Evolutionary conservation across 92 coral and sea anemone species (phyloP).

Genomic region (Isaurus tuberculatus): DNA sequence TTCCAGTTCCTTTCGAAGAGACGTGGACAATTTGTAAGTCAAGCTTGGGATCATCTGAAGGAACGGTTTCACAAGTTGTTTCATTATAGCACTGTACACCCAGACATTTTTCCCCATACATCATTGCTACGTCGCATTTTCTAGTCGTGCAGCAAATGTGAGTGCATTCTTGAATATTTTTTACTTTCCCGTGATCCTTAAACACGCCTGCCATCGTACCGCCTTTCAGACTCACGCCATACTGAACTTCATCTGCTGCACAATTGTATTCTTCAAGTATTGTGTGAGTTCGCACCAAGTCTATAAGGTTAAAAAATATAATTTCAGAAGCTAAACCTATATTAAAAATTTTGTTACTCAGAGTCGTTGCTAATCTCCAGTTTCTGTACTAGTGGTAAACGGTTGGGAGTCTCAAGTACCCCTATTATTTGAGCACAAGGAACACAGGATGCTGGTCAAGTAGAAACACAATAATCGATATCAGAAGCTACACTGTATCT

Average conservation of each 20-base stretch:
- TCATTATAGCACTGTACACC: slow-evolving; percentile 89
- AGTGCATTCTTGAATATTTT: slow-evolving; percentile 95
- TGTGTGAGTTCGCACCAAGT: slow-evolving; percentile 62
- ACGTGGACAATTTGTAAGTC: slow-evolving; percentile 93
- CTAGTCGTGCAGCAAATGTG: slow-evolving; percentile 90
- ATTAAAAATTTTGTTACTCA: not conserved
- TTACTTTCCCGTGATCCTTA: slow-evolving; percentile 79
- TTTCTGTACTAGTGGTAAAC: no score
- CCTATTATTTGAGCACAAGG: no score
- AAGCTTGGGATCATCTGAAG: slow-evolving; percentile 81
- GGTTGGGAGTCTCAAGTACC: no score
- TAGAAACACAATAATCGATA: no score
- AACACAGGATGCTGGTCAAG: no score
- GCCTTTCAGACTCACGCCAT: slow-evolving; percentile 85
- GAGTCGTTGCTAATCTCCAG: not conserved
- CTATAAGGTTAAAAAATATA: slow-evolving; percentile 22
- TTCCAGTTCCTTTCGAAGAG: slow-evolving; percentile 78
- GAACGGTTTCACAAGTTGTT: slow-evolving; percentile 92
- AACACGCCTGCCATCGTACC: slow-evolving; percentile 91
- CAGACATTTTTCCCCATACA: slow-evolving; percentile 87
- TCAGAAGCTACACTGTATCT: no score
- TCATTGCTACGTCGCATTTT: slow-evolving; percentile 97
- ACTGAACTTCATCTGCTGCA: slow-evolving; percentile 89
- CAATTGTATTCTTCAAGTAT: slow-evolving; percentile 96
- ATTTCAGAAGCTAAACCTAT: no score